phyloP scores from a whole-genome alignment of 2,888 invertebrate species.

The Cataglyphis altisquamis region DNA sequence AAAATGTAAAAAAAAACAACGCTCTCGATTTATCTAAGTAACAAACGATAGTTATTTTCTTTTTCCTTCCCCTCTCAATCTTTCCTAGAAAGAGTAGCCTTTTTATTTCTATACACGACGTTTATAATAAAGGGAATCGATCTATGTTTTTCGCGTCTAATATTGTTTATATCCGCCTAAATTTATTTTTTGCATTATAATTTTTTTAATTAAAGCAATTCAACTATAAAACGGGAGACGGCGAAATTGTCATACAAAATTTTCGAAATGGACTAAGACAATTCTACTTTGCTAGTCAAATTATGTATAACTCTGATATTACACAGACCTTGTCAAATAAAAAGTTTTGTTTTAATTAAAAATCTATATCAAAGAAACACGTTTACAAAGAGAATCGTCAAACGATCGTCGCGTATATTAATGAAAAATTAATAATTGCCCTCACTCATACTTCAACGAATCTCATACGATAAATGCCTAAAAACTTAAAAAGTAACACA shows the following conservation, averaged over 20 bases:
- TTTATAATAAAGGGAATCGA: conserved; percentile 62
- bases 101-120: conserved; percentile 52
- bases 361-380: conserved; percentile 8
- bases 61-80: conserved; percentile 65
- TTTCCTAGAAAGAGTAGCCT: conserved; percentile 58
- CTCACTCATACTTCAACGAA: conserved; percentile 8
- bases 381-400: conserved; percentile 4
- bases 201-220: conserved; percentile 59
- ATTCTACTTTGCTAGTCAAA: conserved; percentile 1
- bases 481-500: conserved; percentile 25
- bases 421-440: conserved; percentile 21
- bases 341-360: conserved; percentile 28
- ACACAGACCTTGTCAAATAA: background rate
- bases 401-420: background rate
- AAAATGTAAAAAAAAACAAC: conserved; percentile 86
- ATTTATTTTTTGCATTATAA: conserved; percentile 41
- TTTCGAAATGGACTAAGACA: background rate
- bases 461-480: conserved; percentile 33
- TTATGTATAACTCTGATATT: background rate
- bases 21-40: conserved; percentile 86
- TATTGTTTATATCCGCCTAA: conserved; percentile 43
- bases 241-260: conserved; percentile 18
- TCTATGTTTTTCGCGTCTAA: conserved; percentile 57
- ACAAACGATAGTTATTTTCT: conserved; percentile 85
- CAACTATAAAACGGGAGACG: conserved; percentile 69